Conservation (phyloP, 2,797 vertebrate genomes). For the Cheirogaleus major region DNA sequence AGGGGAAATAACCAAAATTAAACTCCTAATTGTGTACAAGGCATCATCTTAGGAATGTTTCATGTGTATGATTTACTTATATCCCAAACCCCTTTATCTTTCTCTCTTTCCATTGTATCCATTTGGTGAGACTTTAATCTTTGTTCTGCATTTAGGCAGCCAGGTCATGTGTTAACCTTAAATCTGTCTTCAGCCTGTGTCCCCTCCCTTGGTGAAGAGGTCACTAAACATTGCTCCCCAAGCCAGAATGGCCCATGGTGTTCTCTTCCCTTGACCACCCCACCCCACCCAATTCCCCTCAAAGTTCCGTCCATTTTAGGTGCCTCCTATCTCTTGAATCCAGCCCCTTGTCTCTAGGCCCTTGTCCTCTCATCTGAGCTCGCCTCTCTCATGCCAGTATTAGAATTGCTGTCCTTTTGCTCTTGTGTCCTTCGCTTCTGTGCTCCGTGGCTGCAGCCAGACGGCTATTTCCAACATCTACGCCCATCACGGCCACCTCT, state of each 20-base stretch:
- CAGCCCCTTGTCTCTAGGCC: not conserved
- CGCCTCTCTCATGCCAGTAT: too few relatives aligned
- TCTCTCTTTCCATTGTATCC: not conserved
- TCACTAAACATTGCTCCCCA: not conserved
- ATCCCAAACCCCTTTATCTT: not conserved
- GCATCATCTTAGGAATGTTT: too few relatives aligned
- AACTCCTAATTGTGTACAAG: too few relatives aligned
- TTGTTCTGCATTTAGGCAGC: not conserved
- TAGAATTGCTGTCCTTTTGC: not conserved
- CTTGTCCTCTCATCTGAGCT: not conserved
- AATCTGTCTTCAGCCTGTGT: not conserved
- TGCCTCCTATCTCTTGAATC: not conserved
- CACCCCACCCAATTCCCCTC: not conserved
- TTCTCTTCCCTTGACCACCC: not conserved
- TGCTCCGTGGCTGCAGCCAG: not conserved
- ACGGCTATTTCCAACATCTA: not conserved
- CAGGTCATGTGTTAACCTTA: not conserved
- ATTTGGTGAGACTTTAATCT: not conserved
- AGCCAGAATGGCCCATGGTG: not conserved
- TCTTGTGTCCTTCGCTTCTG: not conserved
- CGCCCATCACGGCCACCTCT: accelerated
- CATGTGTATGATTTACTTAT: not conserved
- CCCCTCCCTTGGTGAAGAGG: not conserved
- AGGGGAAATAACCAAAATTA: not conserved
- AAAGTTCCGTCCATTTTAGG: not conserved